phyloP scores from a whole-genome alignment of 2,888 invertebrate genomes.

The Acleris cristana region DNA sequence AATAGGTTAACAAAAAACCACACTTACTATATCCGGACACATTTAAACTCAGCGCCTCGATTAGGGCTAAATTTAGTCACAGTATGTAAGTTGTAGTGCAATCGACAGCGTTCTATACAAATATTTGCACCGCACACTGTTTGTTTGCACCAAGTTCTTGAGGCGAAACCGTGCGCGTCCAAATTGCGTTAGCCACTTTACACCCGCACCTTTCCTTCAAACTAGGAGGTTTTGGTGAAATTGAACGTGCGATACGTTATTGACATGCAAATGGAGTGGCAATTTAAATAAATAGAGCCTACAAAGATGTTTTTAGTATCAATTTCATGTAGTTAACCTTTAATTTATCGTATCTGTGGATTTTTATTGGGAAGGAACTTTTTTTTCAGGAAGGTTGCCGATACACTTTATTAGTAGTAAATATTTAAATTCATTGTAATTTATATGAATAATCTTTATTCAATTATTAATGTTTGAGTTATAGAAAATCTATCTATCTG shows the following conservation, averaged over 20 bases:
- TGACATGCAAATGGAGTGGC: constrained; percentile 2
- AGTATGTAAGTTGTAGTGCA: constrained; percentile 32
- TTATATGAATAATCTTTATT: too few relatives aligned
- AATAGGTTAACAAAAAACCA: neutral
- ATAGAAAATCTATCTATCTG: too few relatives aligned
- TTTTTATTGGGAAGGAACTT: too few relatives aligned
- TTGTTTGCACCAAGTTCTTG: constrained; percentile 30
- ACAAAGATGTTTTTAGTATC: too few relatives aligned
- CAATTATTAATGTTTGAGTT: too few relatives aligned
- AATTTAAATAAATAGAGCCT: neutral
- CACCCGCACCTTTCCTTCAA: constrained; percentile 29
- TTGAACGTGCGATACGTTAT: constrained; percentile 10
- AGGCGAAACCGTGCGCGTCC: constrained; percentile 35
- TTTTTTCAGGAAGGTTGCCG: too few relatives aligned
- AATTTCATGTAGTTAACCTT: too few relatives aligned
- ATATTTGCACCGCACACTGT: constrained; percentile 35
- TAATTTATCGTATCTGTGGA: too few relatives aligned
- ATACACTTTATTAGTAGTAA: too few relatives aligned
- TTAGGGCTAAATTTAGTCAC: constrained; percentile 13
- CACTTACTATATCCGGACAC: constrained; percentile 10
- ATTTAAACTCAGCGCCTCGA: constrained; percentile 8
- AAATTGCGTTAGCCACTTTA: constrained; percentile 36
- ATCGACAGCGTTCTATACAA: constrained; percentile 32
- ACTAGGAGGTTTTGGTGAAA: constrained; percentile 18
- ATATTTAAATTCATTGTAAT: too few relatives aligned